Evolutionary conservation across 2,797 vertebrate species (phyloP).

Genomic region (Poeciliopsis gracilis): DNA sequence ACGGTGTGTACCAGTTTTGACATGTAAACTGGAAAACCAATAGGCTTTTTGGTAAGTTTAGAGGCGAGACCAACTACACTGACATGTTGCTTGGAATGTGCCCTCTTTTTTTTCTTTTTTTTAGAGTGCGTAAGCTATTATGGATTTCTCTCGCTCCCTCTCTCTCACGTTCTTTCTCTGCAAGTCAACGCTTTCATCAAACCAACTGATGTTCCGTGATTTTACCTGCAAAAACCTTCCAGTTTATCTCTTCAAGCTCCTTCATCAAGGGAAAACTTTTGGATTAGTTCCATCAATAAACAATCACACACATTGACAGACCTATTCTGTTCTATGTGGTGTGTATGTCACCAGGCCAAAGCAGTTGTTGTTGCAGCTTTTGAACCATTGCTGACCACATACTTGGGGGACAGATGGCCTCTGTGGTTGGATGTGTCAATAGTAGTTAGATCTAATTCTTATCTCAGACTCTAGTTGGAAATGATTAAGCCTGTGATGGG

Average conservation of each 20-base stretch:
- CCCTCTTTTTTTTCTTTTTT: constrained; percentile 32
- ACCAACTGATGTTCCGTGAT: constrained; percentile 76
- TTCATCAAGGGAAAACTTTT: constrained; percentile 30
- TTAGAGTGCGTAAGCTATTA: constrained; percentile 38
- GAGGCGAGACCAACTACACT: constrained; percentile 22
- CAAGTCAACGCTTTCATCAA: constrained; percentile 40
- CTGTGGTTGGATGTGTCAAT: constrained; percentile 68
- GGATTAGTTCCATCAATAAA: constrained; percentile 62
- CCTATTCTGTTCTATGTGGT: constrained; percentile 50
- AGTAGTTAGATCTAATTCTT: constrained; percentile 56
- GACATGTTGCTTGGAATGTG: constrained; percentile 35
- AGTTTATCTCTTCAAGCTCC: constrained; percentile 21
- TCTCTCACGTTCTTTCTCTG: constrained; percentile 30
- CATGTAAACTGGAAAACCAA: constrained; percentile 40
- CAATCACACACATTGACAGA: constrained; percentile 72
- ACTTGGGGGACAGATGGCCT: constrained; percentile 47
- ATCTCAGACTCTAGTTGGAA: constrained; percentile 12
- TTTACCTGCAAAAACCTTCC: constrained; percentile 47
- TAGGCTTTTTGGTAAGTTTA: constrained; percentile 33
- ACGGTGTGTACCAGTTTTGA: constrained; percentile 59
- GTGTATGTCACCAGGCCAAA: constrained; percentile 55
- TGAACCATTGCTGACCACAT: constrained; percentile 72
- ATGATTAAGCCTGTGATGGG: constrained; percentile 23
- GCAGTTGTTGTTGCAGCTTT: constrained; percentile 44
- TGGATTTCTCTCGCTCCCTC: constrained; percentile 29